Evolutionary conservation across 2,888 invertebrate species (phyloP).

Genomic region (Biston betularia): DNA sequence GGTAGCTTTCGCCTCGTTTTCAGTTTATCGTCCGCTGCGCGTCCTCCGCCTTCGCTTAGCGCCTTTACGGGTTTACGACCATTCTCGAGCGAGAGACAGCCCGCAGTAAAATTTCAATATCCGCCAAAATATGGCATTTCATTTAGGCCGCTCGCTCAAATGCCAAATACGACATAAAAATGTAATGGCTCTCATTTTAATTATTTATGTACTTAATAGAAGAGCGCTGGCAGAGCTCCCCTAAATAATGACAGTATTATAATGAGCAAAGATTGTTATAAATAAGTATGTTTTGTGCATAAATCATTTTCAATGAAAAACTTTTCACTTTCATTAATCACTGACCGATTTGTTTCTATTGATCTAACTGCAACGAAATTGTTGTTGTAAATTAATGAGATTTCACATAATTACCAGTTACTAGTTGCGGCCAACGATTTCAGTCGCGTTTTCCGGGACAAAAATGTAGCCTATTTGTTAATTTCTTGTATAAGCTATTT

Average conservation of each 20-base stretch:
- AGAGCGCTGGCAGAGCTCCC: constrained; percentile 36
- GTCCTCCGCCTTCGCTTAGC: constrained; percentile 44
- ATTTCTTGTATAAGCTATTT: no score
- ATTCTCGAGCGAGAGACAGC: constrained; percentile 55
- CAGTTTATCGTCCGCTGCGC: constrained; percentile 53
- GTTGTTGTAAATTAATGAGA: constrained; percentile 5
- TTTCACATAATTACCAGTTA: no score
- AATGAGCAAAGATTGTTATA: constrained; percentile 38
- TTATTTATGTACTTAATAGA: constrained; percentile 51
- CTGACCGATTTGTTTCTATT: constrained; percentile 23
- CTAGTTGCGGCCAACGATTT: no score
- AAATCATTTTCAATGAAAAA: constrained; percentile 42
- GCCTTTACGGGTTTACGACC: constrained; percentile 55
- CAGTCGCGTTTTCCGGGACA: no score
- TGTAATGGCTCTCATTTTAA: constrained; percentile 55
- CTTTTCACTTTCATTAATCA: constrained; percentile 39
- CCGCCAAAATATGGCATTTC: constrained; percentile 70
- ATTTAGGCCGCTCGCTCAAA: constrained; percentile 62
- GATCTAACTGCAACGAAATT: constrained; percentile 21
- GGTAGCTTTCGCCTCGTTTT: constrained; percentile 50
- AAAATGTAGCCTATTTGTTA: no score
- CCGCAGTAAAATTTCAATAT: constrained; percentile 75
- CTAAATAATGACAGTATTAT: constrained; percentile 42
- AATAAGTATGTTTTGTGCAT: constrained; percentile 30
- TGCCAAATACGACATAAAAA: constrained; percentile 57